Base-by-base conservation (phyloP, 2,113 vertebrate genomes). In the Oriolus oriolus region DNA sequence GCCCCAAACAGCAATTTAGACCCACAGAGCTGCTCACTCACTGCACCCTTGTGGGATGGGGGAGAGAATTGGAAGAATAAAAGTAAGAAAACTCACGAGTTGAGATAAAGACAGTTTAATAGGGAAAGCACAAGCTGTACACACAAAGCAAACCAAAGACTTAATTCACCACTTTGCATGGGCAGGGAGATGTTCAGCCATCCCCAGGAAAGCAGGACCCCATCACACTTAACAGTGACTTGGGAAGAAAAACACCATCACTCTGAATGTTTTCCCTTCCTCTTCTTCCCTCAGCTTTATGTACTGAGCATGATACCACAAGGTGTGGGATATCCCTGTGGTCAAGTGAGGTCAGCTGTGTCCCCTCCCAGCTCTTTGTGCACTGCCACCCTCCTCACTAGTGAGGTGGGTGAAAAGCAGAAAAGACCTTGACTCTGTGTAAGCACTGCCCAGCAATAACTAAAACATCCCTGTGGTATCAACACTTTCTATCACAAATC, bases 211-310 rank as follows among this genome's bases (percentile, higher is more conserved):
- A 66, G 17, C 53, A 60, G 21, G 13, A 15, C 8, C 27, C 3
- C 2, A 10, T 35, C 20, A 41, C 17, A n/a, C 27, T 11, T 31
- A 31, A 13, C 14, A 12, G 30, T 54, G 15, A 18, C 12, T 45
- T 71, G 33, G 24, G 52, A 66, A 66, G 59, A 41, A n/a, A 66
- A 66, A 73, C 5, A 16, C n/a, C 2, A 12, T 60, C 45, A 16
- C 21, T 78, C n/a, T 0, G 0, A 59, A 14, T 3, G 7, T 53
- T 41, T 27, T 13, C 5, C 4, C 30, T 66, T 80, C 19, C 42
- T 63, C 30, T 31, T 71, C 28, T 52, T 28, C 18, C 11, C n/a
- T 39, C 22, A 60, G 12, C 26, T 80, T 84, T 86, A 17, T 35
- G 33, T 14, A 23, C 47, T 61, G 39, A 60, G n/a, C 14, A 41